These are phyloP conservation scores for Dendrocincla fuliginosa DNA, from an alignment of 2,797 vertebrate species.

Conservation along the genomic window DNA sequence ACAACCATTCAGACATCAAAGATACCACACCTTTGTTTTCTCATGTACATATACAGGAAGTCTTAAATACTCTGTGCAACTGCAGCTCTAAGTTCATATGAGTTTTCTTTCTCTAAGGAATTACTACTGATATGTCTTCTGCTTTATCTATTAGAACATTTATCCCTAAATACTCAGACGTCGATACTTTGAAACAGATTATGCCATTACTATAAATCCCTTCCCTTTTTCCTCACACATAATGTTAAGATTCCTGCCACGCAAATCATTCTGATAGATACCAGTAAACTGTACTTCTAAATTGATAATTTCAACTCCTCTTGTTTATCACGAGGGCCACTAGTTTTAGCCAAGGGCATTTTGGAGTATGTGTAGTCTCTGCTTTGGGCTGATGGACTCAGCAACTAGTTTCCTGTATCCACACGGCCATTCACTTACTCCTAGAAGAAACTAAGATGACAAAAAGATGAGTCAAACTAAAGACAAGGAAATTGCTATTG, in stretches of 20 bases:
- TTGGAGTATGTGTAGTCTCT: accelerated
- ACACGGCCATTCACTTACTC: not conserved
- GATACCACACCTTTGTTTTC: not conserved
- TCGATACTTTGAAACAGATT: not conserved
- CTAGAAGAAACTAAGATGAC: not conserved
- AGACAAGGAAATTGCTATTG: not conserved
- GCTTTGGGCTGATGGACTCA: not conserved
- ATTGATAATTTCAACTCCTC: not conserved
- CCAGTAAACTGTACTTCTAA: not conserved
- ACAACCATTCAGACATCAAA: not conserved
- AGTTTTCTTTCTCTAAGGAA: not conserved
- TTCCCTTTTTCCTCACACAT: not conserved
- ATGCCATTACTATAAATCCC: not conserved
- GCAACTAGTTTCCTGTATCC: accelerated
- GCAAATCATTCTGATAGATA: not conserved
- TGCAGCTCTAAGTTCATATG: not conserved
- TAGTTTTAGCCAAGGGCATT: not conserved
- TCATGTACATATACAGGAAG: not conserved
- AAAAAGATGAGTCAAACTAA: not conserved
- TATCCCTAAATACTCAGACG: not conserved
- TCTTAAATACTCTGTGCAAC: not conserved
- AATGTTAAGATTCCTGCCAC: not conserved
- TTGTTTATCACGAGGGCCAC: not conserved
- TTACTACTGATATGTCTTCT: not conserved
- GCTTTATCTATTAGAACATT: not conserved